These are phyloP conservation scores for Platycercus adscitus DNA, from an alignment of 2,113 vertebrate genomes.

Conservation along the genomic window DNA sequence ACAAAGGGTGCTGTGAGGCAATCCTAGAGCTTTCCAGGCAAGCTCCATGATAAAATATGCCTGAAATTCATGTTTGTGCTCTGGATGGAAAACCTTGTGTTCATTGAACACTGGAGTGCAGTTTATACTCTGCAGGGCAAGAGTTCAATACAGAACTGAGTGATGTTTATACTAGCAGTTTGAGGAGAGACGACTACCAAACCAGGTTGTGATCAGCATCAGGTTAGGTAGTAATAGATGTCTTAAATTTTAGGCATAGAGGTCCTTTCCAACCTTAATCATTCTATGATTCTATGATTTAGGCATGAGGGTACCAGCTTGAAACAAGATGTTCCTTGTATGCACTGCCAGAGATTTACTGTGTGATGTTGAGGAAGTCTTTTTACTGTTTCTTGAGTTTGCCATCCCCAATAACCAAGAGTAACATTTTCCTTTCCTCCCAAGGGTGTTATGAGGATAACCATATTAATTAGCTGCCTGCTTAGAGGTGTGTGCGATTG, in stretches of 20 bases:
- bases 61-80: background rate
- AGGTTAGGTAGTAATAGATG: background rate
- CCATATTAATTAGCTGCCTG: slow-evolving; percentile 21
- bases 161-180: background rate
- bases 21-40: background rate
- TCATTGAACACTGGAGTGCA: background rate
- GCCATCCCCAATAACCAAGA: background rate
- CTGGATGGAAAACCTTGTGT: background rate
- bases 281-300: background rate
- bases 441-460: background rate
- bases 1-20: background rate
- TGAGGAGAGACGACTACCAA: background rate
- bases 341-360: background rate
- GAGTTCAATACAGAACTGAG: background rate
- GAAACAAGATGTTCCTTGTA: background rate
- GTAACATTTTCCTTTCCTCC: background rate
- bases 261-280: background rate
- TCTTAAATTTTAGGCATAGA: background rate
- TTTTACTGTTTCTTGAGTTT: background rate
- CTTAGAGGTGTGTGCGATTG: background rate
- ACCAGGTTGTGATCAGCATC: background rate
- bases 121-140: background rate
- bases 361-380: background rate
- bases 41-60: background rate
- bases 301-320: background rate